Base-by-base conservation (phyloP, 1,140 invertebrate genomes). In the Aradophagus sp. region DNA sequence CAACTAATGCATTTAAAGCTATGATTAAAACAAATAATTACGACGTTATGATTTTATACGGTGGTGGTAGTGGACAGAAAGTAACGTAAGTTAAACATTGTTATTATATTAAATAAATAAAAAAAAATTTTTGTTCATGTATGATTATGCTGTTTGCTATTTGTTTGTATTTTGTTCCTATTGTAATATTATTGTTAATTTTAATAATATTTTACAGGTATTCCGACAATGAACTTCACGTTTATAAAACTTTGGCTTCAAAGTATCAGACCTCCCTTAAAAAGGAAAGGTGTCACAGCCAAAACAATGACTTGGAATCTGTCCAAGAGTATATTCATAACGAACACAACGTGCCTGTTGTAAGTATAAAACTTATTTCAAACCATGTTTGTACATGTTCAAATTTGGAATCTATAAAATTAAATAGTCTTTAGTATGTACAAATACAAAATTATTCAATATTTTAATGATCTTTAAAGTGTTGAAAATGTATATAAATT, bases 31-130 rank as follows among this genome's bases (percentile, higher is more conserved):
- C 83, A 3, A 86, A 90, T 45, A 81, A 84, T 20, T 92, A 88
- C 71, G 89, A 92, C 78, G 81, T 88, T 6, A 78, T 92, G 7
- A 74, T 92, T 14, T 89, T 90, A 62, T 80, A 92, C 15, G 88
- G 90, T 66, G 89, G 90, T 3, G 91, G 90, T 0, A 86, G 83
- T 14, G 70, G 73, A 11, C 86, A 87, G 17, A 84, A 87, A 39
- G 85, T 90, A 1, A 82, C 86, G 76, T 91, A 87, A 79, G 78
- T 78, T 23, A 23, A 4, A 23, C 20, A 23, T n/a, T n/a, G n/a
- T n/a, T n/a, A n/a, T n/a, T n/a, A n/a, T n/a, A n/a, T n/a, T n/a
- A n/a, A n/a, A n/a, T n/a, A n/a, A n/a, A n/a, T n/a, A n/a, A n/a
- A n/a, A n/a, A n/a, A n/a, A n/a, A n/a, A n/a, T n/a, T n/a, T n/a